phyloP scores from a whole-genome alignment of 2,888 invertebrate genomes.

The Cyaniris semiargus region DNA sequence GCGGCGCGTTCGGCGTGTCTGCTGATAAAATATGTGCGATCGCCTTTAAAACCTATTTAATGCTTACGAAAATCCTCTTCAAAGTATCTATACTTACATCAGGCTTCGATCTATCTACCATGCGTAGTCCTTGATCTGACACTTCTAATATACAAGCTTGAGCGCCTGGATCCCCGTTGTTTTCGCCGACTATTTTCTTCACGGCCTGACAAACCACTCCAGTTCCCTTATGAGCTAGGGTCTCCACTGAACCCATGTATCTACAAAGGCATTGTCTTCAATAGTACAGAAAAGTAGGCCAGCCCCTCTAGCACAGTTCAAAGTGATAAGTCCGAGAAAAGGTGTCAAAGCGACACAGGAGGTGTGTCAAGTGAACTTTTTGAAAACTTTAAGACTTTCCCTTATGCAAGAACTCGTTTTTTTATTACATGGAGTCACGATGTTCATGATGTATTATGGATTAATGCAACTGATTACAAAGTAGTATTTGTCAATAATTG shows the following conservation, averaged over 20 bases:
- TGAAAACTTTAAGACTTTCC: background rate
- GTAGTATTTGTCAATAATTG: too few relatives aligned
- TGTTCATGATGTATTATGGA: too few relatives aligned
- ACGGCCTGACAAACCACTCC: conserved; percentile 96
- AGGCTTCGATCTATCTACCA: conserved; percentile 93
- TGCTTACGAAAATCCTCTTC: too few relatives aligned
- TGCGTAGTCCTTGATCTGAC: conserved; percentile 96
- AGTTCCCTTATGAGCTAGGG: conserved; percentile 97
- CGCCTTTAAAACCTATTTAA: too few relatives aligned
- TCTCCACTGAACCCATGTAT: conserved; percentile 98
- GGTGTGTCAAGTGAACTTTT: background rate
- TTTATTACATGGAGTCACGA: too few relatives aligned
- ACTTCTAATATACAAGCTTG: conserved; percentile 95
- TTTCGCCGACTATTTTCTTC: conserved; percentile 88
- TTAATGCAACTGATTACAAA: too few relatives aligned
- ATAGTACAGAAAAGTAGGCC: background rate
- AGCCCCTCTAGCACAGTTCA: background rate
- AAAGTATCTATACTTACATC: conserved; percentile 73
- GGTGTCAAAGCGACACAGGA: background rate
- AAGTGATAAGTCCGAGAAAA: background rate
- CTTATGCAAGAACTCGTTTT: too few relatives aligned
- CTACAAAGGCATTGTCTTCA: conserved; percentile 46
- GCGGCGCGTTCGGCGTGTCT: too few relatives aligned
- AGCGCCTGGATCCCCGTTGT: conserved; percentile 84
- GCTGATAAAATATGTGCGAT: too few relatives aligned